Conservation (phyloP, 2,888 invertebrate genomes). For the Drosophila fulvimacula region DNA sequence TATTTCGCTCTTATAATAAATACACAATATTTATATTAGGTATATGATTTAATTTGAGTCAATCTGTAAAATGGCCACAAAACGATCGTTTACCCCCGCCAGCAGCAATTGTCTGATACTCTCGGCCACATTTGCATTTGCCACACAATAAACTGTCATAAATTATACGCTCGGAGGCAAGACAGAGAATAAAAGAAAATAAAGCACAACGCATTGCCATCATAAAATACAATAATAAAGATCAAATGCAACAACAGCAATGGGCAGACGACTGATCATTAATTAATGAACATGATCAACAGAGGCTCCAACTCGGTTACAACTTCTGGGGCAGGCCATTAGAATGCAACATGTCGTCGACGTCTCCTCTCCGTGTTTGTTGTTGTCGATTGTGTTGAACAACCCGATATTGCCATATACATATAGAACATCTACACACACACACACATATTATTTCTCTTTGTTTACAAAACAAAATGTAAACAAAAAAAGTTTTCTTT, state of each 20-base stretch:
- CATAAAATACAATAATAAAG: conserved; percentile 76
- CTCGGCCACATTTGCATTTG: conserved; percentile 61
- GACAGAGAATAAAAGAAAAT: conserved; percentile 37
- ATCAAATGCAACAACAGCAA: conserved; percentile 54
- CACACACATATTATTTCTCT: conserved; percentile 40
- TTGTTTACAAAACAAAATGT: conserved; percentile 81
- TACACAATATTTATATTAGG: neutral
- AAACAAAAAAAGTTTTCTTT: conserved; percentile 74
- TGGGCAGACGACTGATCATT: conserved; percentile 70
- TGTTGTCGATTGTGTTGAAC: conserved; percentile 62
- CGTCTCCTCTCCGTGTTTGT: conserved; percentile 31
- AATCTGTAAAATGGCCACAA: conserved; percentile 5
- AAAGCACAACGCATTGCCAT: conserved; percentile 71
- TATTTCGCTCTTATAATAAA: neutral
- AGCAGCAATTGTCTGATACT: conserved; percentile 1
- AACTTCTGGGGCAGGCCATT: conserved; percentile 67
- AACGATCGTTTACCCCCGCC: conserved; percentile 27
- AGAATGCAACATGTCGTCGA: conserved; percentile 81
- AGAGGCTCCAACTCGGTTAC: conserved; percentile 35
- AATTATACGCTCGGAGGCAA: conserved; percentile 64
- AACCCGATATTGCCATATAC: conserved; percentile 63
- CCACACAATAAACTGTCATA: conserved; percentile 79
- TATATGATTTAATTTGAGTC: conserved; percentile 3
- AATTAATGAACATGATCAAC: conserved; percentile 80
- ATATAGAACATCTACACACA: conserved; percentile 15